Conservation (phyloP, 2,888 invertebrate genomes). For the Ophion costatus region DNA sequence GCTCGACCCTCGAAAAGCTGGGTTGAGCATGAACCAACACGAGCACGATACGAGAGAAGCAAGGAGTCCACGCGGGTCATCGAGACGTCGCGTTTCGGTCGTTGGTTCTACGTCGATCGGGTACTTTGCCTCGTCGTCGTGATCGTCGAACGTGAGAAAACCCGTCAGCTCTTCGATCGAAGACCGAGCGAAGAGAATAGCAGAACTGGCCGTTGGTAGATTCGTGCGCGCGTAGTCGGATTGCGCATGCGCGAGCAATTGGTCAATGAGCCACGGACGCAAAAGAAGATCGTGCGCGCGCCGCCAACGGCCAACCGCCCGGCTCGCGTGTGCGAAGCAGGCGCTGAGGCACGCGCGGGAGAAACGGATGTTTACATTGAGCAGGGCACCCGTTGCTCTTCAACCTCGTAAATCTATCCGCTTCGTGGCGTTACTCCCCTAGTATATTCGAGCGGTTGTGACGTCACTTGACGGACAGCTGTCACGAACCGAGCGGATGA, state of each 20-base stretch:
- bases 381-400: background rate
- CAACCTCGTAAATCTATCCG: conserved; percentile 76
- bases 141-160: conserved; percentile 10
- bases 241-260: background rate
- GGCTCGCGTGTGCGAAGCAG: conserved; percentile 4
- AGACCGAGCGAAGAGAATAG: conserved; percentile 63
- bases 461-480: conserved; percentile 76
- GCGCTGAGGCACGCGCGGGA: conserved; percentile 39
- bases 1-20: background rate
- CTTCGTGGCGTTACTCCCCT: conserved; percentile 78
- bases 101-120: conserved; percentile 1
- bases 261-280: conserved; percentile 5
- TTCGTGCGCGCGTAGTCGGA: background rate
- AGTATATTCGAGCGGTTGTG: conserved; percentile 78
- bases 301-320: conserved; percentile 16
- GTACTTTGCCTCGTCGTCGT: background rate
- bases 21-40: background rate
- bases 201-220: conserved; percentile 58
- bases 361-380: conserved; percentile 19
- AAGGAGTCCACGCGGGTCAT: background rate
- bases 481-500: conserved; percentile 32
- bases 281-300: background rate
- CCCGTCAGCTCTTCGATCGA: conserved; percentile 40
- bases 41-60: background rate
- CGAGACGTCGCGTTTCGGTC: background rate